Conservation (phyloP, 2,113 vertebrate species). For the Tachysurus fulvidraco region DNA sequence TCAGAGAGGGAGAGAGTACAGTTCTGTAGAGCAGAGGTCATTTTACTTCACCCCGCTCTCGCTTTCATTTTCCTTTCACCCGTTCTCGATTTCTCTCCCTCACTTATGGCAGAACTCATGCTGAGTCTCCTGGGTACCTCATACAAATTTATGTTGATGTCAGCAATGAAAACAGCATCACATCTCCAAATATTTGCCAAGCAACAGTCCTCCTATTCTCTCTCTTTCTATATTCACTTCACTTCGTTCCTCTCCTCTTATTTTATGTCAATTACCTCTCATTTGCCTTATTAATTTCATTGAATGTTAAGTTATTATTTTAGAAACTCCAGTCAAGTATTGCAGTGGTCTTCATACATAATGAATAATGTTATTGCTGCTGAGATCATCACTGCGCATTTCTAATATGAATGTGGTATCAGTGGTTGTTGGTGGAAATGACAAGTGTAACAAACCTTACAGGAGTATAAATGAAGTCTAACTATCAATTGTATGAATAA, state of each 20-base stretch:
- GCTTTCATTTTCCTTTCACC: constrained; percentile 24
- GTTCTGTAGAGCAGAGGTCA: constrained; percentile 76
- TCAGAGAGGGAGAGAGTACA: constrained; percentile 44
- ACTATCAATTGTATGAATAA: background rate
- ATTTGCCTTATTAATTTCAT: constrained; percentile 29
- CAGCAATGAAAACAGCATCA: constrained; percentile 79
- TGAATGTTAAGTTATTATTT: constrained; percentile 59
- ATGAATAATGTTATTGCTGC: constrained; percentile 67
- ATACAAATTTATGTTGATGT: constrained; percentile 81
- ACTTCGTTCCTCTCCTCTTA: constrained; percentile 22
- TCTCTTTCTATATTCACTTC: constrained; percentile 25
- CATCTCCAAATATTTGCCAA: constrained; percentile 78
- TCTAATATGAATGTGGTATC: constrained; percentile 2
- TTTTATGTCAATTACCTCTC: constrained; percentile 17
- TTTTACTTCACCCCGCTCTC: constrained; percentile 14
- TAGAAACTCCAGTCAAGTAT: constrained; percentile 60
- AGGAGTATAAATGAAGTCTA: background rate
- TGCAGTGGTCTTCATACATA: constrained; percentile 68
- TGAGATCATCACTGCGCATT: constrained; percentile 64
- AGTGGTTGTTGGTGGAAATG: background rate
- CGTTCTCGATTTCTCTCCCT: constrained; percentile 20
- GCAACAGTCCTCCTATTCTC: constrained; percentile 72
- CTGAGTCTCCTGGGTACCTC: constrained; percentile 71
- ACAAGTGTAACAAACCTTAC: background rate
- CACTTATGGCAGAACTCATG: constrained; percentile 62